These are phyloP conservation scores for Coturnix japonica DNA, from an alignment of 2,113 vertebrate genomes.

Conservation along the genomic window DNA sequence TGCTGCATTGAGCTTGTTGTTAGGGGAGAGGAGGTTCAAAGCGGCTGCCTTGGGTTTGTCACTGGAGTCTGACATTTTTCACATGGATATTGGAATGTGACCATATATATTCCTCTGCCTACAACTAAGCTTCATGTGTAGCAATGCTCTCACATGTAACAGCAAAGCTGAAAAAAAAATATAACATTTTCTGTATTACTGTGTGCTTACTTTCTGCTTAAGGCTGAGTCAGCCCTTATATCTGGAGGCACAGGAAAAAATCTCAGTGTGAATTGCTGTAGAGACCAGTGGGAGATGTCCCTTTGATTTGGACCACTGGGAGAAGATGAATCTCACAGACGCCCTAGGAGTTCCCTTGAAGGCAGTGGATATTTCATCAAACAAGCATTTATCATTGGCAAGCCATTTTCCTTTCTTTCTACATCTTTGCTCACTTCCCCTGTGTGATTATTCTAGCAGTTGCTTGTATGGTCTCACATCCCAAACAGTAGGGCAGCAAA, in stretches of 20 bases:
- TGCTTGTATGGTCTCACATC: slow-evolving; percentile 20
- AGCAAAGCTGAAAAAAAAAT: background rate
- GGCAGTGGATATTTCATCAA: background rate
- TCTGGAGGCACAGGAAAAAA: background rate
- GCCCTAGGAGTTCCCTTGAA: background rate
- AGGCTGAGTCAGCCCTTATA: background rate
- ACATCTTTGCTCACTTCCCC: background rate
- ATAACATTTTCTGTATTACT: background rate
- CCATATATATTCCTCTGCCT: rapidly evolving
- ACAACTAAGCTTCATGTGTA: background rate
- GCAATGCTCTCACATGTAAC: background rate
- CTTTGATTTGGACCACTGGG: background rate
- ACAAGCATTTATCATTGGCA: background rate
- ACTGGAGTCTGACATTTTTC: background rate
- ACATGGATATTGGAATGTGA: background rate
- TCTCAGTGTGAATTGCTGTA: background rate
- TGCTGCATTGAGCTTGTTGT: slow-evolving; percentile 7
- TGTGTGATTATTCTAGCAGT: background rate
- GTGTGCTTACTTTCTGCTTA: background rate
- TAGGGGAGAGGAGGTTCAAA: slow-evolving; percentile 65
- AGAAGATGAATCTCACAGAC: background rate
- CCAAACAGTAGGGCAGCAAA: slow-evolving; percentile 10
- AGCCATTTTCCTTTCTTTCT: background rate
- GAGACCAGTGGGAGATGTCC: background rate
- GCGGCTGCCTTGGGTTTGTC: slow-evolving; percentile 36